Evolutionary conservation across 2,113 vertebrate species (phyloP).

Genomic region (Grus americana): DNA sequence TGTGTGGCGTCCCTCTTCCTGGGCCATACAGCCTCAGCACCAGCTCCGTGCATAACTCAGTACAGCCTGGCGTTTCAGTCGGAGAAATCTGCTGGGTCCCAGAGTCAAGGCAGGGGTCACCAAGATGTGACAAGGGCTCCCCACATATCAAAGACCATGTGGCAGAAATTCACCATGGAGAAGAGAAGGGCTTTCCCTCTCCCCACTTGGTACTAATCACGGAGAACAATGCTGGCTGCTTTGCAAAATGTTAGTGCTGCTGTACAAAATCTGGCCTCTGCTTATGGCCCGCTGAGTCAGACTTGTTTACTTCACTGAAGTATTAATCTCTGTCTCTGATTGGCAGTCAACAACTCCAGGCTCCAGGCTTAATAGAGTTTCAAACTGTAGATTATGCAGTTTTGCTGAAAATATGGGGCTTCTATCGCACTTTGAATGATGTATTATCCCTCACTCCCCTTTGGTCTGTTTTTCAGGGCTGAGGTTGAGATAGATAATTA

Average conservation of each 20-base stretch:
- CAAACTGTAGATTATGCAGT: neutral
- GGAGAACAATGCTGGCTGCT: conserved; percentile 35
- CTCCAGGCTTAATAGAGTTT: conserved; percentile 23
- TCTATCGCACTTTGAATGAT: neutral
- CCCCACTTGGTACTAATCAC: neutral
- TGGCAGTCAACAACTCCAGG: neutral
- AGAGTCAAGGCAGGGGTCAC: neutral
- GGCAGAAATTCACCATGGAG: neutral
- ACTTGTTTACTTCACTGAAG: conserved; percentile 29
- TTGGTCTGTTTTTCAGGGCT: neutral
- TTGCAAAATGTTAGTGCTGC: neutral
- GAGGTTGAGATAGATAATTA: conserved; percentile 14
- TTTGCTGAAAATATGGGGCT: conserved; percentile 2
- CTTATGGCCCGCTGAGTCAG: neutral
- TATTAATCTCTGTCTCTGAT: conserved; percentile 10
- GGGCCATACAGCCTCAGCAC: neutral
- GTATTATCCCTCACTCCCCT: neutral
- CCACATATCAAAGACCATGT: neutral
- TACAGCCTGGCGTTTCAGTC: rapidly evolving
- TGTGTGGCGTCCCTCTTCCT: rapidly evolving
- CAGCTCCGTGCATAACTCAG: rapidly evolving
- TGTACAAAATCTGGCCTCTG: neutral
- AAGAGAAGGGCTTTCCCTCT: neutral
- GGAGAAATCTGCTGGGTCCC: neutral
- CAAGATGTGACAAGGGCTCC: neutral